Conservation (phyloP, 2,888 invertebrate species). For the Torymus auratus region DNA sequence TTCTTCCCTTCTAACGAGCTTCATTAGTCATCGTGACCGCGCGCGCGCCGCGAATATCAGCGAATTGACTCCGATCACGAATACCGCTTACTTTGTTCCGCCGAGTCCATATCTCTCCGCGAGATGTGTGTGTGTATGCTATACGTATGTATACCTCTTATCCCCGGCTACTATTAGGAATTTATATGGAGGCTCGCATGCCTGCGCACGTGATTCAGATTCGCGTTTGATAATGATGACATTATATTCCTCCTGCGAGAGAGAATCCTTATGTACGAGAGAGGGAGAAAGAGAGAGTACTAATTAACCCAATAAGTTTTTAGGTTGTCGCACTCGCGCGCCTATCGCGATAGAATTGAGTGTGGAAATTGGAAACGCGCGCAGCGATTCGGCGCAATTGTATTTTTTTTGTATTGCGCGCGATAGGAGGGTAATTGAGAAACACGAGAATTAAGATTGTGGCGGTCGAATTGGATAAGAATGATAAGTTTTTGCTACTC, state of each 20-base stretch:
- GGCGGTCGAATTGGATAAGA: too few relatives aligned
- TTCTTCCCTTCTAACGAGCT: slow-evolving; percentile 47
- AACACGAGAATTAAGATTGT: too few relatives aligned
- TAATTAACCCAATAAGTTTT: slow-evolving; percentile 56
- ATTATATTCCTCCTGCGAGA: slow-evolving; percentile 44
- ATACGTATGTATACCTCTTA: not conserved
- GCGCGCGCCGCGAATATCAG: slow-evolving; percentile 12
- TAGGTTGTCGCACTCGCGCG: not conserved
- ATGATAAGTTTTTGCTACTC: too few relatives aligned
- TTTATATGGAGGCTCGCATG: slow-evolving; percentile 3
- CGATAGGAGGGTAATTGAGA: too few relatives aligned
- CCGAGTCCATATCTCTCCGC: slow-evolving; percentile 2
- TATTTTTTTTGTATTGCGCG: too few relatives aligned
- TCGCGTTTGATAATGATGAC: slow-evolving; percentile 55
- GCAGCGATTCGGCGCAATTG: too few relatives aligned
- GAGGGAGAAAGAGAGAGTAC: slow-evolving; percentile 24
- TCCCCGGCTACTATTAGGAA: slow-evolving; percentile 1
- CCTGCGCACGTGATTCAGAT: slow-evolving; percentile 49
- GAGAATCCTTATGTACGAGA: not conserved
- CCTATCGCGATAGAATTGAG: not conserved
- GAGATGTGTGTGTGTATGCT: not conserved
- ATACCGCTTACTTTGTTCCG: slow-evolving; percentile 42
- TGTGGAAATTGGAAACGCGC: not conserved
- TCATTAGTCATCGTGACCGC: slow-evolving; percentile 53
- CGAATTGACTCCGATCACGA: slow-evolving; percentile 43